phyloP scores from a whole-genome alignment of 2,888 invertebrate genomes.

The Kuschelorhynchus macadamiae region DNA sequence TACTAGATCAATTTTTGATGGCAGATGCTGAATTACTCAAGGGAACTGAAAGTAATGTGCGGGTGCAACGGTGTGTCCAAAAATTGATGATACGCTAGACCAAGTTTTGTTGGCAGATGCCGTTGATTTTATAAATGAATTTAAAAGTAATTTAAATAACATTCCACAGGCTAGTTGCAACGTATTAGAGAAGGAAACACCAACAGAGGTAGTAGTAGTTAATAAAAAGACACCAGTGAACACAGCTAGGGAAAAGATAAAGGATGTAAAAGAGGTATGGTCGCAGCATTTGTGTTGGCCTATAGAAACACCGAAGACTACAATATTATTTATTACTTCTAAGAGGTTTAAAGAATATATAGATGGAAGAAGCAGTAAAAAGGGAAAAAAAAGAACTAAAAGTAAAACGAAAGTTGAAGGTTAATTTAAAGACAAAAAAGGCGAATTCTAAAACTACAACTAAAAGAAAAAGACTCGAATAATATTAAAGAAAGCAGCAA shows the following conservation, averaged over 20 bases:
- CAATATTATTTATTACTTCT: too few species aligned
- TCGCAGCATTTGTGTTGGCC: too few species aligned
- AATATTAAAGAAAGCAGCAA: not conserved
- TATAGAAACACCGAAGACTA: too few species aligned
- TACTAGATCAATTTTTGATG: not conserved
- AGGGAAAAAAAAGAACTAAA: not conserved
- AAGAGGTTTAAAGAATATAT: too few species aligned
- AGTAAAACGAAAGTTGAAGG: conserved; percentile 6
- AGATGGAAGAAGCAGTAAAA: not conserved
- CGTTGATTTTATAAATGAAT: conserved; percentile 1
- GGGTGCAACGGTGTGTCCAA: not conserved
- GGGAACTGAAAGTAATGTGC: conserved; percentile 4
- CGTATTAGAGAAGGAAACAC: too few species aligned
- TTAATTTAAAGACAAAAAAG: not conserved
- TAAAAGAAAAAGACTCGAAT: not conserved
- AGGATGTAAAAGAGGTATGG: too few species aligned
- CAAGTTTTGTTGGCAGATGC: not conserved
- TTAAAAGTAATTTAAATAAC: not conserved
- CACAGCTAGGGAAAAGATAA: too few species aligned
- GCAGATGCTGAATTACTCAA: not conserved
- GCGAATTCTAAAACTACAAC: conserved; percentile 2
- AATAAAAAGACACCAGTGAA: too few species aligned
- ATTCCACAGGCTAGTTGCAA: not conserved
- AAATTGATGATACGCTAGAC: not conserved
- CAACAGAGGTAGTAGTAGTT: too few species aligned